Evolutionary conservation across 2,797 vertebrate genomes (phyloP).

Genomic region (Falco peregrinus): DNA sequence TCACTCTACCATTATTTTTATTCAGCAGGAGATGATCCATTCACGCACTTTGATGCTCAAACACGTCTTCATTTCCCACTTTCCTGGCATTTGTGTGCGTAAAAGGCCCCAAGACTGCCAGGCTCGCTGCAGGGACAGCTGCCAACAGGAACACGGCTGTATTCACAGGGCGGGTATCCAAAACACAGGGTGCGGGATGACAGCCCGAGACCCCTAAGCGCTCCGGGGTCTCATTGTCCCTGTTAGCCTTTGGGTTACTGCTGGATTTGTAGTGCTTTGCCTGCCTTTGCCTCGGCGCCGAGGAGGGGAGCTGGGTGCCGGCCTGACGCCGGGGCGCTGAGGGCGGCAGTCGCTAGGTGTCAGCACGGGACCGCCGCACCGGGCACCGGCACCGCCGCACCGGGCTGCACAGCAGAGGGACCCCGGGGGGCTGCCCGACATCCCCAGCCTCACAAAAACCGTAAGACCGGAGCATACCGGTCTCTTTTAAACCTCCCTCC

Average conservation of each 20-base stretch:
- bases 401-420: not conserved
- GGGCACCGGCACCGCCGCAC: not conserved
- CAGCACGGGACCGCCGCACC: slow-evolving; percentile 26
- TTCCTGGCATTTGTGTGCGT: not conserved
- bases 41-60: not conserved
- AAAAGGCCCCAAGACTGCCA: fast-evolving
- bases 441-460: fast-evolving
- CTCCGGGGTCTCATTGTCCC: fast-evolving
- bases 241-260: too few relatives aligned
- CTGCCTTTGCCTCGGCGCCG: fast-evolving
- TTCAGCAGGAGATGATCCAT: not conserved
- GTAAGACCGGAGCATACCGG: fast-evolving
- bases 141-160: not conserved
- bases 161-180: not conserved
- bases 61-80: not conserved
- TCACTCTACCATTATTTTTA: not conserved
- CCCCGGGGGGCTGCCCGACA: too few relatives aligned
- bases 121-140: not conserved
- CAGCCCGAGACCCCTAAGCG: not conserved
- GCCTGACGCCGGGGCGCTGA: fast-evolving
- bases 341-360: slow-evolving; percentile 53
- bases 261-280: not conserved
- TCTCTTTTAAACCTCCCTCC: not conserved
- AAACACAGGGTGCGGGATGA: not conserved
- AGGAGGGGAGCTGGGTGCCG: not conserved